Conservation (phyloP, 2,113 vertebrate genomes). For the Mormoops blainvillei region DNA sequence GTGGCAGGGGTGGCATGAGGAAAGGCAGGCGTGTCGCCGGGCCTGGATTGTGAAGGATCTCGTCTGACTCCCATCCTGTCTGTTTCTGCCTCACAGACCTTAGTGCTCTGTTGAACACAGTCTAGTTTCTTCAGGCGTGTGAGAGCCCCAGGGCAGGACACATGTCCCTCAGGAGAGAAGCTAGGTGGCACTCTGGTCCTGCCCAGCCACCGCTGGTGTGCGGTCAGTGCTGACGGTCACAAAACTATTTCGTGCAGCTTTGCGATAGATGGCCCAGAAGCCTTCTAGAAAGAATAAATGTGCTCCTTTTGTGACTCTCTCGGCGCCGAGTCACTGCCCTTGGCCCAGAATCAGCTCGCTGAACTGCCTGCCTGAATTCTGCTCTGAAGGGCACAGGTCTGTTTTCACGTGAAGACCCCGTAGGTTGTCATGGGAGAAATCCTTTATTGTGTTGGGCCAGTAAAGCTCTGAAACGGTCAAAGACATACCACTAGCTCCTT, state of each 20-base stretch:
- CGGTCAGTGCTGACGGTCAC: neutral
- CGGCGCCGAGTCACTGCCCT: neutral
- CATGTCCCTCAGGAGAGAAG: constrained; percentile 51
- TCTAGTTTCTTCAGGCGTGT: neutral
- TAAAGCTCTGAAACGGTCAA: neutral
- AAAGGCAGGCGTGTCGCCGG: neutral
- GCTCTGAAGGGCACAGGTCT: neutral
- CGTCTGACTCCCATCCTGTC: neutral
- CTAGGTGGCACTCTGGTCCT: constrained; percentile 78
- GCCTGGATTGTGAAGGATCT: neutral
- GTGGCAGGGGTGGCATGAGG: neutral
- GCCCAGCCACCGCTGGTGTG: constrained; percentile 4
- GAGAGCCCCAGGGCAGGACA: neutral
- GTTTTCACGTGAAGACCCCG: neutral
- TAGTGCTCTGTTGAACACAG: no score
- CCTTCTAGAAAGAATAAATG: neutral
- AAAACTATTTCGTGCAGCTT: neutral
- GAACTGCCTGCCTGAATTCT: neutral
- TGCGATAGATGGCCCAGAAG: neutral
- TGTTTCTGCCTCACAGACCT: neutral
- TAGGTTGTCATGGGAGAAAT: constrained; percentile 19
- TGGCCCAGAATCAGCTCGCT: neutral
- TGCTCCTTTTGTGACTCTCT: neutral
- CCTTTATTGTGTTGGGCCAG: neutral
- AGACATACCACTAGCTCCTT: neutral